Evolutionary conservation across 2,888 invertebrate genomes (phyloP), one percentile per base, ranked within the genome.

Genomic region (Orthonevra nobilis): DNA sequence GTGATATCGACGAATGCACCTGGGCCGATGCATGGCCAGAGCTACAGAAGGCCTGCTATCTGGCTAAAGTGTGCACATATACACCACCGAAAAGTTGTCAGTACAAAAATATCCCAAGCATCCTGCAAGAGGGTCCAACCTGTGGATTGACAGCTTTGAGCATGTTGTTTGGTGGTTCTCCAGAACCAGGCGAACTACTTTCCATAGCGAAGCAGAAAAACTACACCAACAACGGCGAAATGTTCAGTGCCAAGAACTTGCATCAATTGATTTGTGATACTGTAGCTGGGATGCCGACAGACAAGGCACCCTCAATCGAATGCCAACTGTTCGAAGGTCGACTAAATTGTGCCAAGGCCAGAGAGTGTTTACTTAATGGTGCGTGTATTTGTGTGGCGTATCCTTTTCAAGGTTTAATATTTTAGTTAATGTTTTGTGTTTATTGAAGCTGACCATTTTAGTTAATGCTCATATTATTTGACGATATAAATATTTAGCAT

Each of bases 111-210:
- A 84, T 89, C 9, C 14, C 72, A 17, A 84, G 86, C 6, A 83
- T 87, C 10, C 64, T 88, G 0, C 89, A 89, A 82, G 81, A 84
- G n/a, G 89, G 94, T 0, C 94, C 94, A 2, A 96, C 96, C 83
- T 97, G 97, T 89, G 97, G 97, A 5, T 87, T 97, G 66, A 95
- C 95, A n/a, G 96, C 96, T 1, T 87, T 97, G 23, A 93, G 94
- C 32, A 96, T 97, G 94, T 90, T 94, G 46, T 89, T 93, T 0
- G 90, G 92, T 75, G 91, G 91, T 46, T 89, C 89, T 63, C 90
- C 91, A 3, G 87, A 91, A n/a, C 89, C 91, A 5, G 90, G 89
- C 19, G 89, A 93, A 66, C 90, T 92, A 10, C 89, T 95, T 1
- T 89, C 90, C 70, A 90, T 91, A 82, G 94, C 95, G 0, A 91